Evolutionary conservation across 2,113 vertebrate genomes (phyloP), one percentile per base, ranked within the genome.

Genomic region (Connochaetes taurinus): DNA sequence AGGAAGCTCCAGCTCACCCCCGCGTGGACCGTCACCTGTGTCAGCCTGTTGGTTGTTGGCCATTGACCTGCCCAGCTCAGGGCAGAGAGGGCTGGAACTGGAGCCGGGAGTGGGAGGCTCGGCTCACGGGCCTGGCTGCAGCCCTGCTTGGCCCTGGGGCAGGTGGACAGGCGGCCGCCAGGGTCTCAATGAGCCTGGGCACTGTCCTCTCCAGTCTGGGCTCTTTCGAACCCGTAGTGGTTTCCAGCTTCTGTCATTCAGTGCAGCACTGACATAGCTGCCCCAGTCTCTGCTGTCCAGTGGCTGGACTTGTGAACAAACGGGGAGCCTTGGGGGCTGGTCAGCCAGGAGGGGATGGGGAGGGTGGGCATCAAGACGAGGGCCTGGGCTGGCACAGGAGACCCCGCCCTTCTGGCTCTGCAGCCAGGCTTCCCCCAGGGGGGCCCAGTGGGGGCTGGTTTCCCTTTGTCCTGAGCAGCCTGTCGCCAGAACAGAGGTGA

Each of bases 21-120:
- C 2, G 0, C 17, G 25, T 1, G 7, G 50, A 47, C 6, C 0
- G 23, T 23, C 76, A 21, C 23, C 50, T n/a, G 21, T n/a, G 31
- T 36, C 58, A 13, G 47, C 47, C 29, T 1, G 2, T 55, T 55
- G 33, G 7, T 7, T 6, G 13, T 45, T 62, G 15, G 47, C 81
- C 16, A 1, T 36, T 3, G 0, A 5, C 23, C 60, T 67, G 85
- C 58, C 23, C 21, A 9, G 82, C 52, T 2, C 23, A 10, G 12
- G 36, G 40, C 71, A 76, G 23, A 25, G 71, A 29, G 27, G 27
- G 50, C 50, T 43, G 11, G 90, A 81, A 47, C 15, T 27, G 57
- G 25, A 33, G 23, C 60, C 9, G 1, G 45, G 33, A 40, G 0
- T 11, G 3, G 19, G 29, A 21, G 45, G 60, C 45, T n/a, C 0